Evolutionary conservation across 2,797 vertebrate genomes (phyloP), one percentile per base, ranked within the genome.

Genomic region (Rousettus madagascariensis): DNA sequence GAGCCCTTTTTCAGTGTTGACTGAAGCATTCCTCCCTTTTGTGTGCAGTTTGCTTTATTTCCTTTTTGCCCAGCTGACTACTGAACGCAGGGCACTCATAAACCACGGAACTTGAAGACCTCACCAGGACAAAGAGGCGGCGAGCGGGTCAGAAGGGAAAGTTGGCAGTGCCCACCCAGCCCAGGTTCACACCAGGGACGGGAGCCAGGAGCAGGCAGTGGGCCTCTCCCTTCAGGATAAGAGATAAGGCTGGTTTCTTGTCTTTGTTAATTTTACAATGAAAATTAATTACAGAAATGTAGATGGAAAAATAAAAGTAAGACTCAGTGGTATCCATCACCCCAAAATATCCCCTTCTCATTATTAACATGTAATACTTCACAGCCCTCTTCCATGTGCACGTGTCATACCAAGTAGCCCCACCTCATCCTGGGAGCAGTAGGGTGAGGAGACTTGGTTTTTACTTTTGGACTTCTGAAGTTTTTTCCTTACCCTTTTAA

Each of bases 11-110:
- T 95, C 53, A 19, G 57, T 90, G 95, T 93, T 86, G 97, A 95
- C 95, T 86, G 96, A 86, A 96, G 92, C 93, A 82, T 90, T 87
- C 86, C 83, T 91, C 55, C 84, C 92, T 92, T 94, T 93, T 95
- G 92, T 92, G 89, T 83, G 87, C 49, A 61, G 78, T 95, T 96
- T 86, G 94, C 95, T 85, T 46, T 94, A 59, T 95, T 96, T 96
- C 83, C 91, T 95, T 96, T 92, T 90, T 78, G 57, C 65, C 85
- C 83, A 61, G 55, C 86, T 84, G 80, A 85, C 59, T 78, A 30
- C 83, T 74, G 59, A 75, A 43, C 3, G 3, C 61, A 4, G 0
- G 1, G 41, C 41, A 26, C 91, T 86, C 69, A 3, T 9, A 9
- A 75, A 51, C 75, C 63, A 11, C 20, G 36, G 74, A 20, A 41